A percentile compares a stretch with the other conserved stretches of the same genome.
Conservation (phyloP, 2,797 vertebrate genomes). For the Bufotes viridis region DNA sequence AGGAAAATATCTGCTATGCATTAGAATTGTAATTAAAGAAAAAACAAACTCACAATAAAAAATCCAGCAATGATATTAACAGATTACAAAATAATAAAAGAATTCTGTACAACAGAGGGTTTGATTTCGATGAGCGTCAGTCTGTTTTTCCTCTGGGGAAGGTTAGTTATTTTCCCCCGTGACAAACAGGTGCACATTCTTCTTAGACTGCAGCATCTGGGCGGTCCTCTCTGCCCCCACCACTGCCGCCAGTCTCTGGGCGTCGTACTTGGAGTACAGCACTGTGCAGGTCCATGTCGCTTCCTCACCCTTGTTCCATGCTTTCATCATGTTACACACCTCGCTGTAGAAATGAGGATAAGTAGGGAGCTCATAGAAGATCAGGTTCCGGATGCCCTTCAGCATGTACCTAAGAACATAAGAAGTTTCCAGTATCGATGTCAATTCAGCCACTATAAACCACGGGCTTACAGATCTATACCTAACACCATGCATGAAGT, state of each 20-base stretch:
- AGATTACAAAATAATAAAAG: background rate
- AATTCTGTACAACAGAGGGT: background rate
- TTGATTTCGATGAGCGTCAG: background rate
- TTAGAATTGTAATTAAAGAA: background rate
- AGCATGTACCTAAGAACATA: slow-evolving; percentile 81
- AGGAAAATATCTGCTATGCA: too few relatives aligned
- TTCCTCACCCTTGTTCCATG: slow-evolving; percentile 74
- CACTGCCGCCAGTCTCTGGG: slow-evolving; percentile 85
- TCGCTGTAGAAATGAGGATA: slow-evolving; percentile 96
- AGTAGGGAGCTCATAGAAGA: slow-evolving; percentile 93
- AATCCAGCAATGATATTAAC: background rate
- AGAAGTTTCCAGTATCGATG: background rate
- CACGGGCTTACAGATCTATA: too few relatives aligned
- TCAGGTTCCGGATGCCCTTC: slow-evolving; percentile 90
- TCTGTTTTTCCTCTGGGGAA: background rate
- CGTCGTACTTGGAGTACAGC: slow-evolving; percentile 91
- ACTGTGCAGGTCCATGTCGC: slow-evolving; percentile 92
- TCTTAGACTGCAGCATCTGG: slow-evolving; percentile 90
- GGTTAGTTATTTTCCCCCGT: slow-evolving; percentile 81
- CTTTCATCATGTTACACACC: slow-evolving; percentile 92
- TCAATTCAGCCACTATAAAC: background rate
- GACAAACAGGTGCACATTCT: slow-evolving; percentile 91
- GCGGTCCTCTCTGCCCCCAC: slow-evolving; percentile 86
- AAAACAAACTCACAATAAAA: background rate
- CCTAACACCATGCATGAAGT: too few relatives aligned